Conservation (phyloP, 2,888 invertebrate genomes). For the Tipula helvola region DNA sequence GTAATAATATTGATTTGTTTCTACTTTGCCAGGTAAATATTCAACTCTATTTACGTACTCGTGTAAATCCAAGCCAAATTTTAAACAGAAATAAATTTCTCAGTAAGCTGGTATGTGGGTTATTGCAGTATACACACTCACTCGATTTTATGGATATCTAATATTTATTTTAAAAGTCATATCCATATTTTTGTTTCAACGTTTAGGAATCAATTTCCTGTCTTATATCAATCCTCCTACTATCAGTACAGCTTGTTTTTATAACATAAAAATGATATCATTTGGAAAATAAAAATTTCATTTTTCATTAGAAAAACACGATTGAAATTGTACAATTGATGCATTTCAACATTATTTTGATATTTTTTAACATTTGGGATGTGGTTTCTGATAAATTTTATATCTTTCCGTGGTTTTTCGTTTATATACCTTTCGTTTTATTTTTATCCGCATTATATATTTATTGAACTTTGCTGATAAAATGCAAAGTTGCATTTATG, state of each 20-base stretch:
- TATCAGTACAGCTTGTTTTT: not conserved
- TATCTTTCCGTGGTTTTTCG: not conserved
- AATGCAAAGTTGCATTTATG: not conserved
- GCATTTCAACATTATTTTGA: not conserved
- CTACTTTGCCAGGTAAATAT: not conserved
- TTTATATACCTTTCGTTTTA: not conserved
- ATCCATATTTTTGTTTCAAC: not conserved
- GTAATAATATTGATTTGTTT: not conserved
- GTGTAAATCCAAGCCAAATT: not conserved
- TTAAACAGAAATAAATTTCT: not conserved
- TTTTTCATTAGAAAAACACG: not conserved
- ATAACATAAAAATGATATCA: not conserved
- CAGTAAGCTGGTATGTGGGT: not conserved
- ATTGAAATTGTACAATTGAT: not conserved
- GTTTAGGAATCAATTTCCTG: not conserved
- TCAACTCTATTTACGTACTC: not conserved
- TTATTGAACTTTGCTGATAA: not conserved
- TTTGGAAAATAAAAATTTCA: not conserved
- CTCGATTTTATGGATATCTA: not conserved
- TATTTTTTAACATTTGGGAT: not conserved
- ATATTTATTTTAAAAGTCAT: not conserved
- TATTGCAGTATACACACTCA: not conserved
- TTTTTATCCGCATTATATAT: not conserved
- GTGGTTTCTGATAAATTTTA: not conserved
- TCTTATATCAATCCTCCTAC: not conserved